phyloP scores from a whole-genome alignment of 1,140 invertebrate species.

The Hirudo medicinalis region DNA sequence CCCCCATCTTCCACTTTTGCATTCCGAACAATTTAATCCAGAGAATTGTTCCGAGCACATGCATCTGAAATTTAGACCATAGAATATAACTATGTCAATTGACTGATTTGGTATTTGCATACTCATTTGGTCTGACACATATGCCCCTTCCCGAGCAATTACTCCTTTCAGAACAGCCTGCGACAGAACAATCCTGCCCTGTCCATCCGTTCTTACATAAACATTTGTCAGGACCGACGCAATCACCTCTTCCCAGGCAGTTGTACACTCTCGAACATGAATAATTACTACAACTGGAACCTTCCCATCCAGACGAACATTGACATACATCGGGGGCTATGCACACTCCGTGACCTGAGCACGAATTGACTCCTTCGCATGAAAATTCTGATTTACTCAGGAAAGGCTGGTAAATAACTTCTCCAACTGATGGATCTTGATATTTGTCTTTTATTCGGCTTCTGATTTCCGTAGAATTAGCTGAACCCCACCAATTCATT shows the following conservation, averaged over 20 bases:
- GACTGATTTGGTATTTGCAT: not conserved
- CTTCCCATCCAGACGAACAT: slow-evolving; percentile 18
- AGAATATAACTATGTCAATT: not conserved
- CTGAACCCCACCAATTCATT: slow-evolving; percentile 17
- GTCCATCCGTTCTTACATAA: slow-evolving; percentile 12
- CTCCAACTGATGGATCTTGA: not conserved
- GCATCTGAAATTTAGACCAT: slow-evolving; percentile 18
- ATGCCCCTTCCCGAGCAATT: slow-evolving; percentile 25
- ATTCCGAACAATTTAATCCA: slow-evolving; percentile 24
- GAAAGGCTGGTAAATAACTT: slow-evolving; percentile 6
- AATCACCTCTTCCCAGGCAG: slow-evolving; percentile 15
- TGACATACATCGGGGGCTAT: slow-evolving; percentile 13
- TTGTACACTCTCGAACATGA: slow-evolving; percentile 15
- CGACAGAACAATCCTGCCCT: slow-evolving; percentile 11
- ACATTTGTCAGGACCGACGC: slow-evolving; percentile 21
- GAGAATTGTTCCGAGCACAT: slow-evolving; percentile 20
- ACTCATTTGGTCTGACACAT: slow-evolving; percentile 24
- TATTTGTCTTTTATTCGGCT: not conserved
- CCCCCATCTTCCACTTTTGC: slow-evolving; percentile 24
- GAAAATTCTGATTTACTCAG: slow-evolving; percentile 3
- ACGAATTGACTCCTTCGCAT: slow-evolving; percentile 11
- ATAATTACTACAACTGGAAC: slow-evolving; percentile 10
- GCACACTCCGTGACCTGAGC: slow-evolving; percentile 19
- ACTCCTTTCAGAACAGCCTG: slow-evolving; percentile 20
- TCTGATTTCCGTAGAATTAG: not conserved